Percentiles rank a stretch among this genome's conserved stretches.
Conservation (phyloP, 2,888 invertebrate genomes). For the Agrochola lota region DNA sequence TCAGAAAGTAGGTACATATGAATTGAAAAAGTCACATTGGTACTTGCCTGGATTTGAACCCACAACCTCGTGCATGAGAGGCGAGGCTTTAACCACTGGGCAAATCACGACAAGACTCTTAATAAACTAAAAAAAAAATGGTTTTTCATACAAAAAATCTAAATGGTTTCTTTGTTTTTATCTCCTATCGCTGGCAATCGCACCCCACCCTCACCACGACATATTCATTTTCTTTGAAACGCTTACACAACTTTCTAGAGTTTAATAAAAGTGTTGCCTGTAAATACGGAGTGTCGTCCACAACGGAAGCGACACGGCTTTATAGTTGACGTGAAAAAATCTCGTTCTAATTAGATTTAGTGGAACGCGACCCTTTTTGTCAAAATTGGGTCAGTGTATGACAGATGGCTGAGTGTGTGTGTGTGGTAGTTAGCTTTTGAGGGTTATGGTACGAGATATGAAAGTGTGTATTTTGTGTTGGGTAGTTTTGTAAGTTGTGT, state of each 20-base stretch:
- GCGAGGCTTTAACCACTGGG: too few relatives aligned
- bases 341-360: slow-evolving; percentile 58
- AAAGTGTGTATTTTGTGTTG: slow-evolving; percentile 14
- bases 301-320: slow-evolving; percentile 52
- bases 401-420: slow-evolving; percentile 31
- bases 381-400: slow-evolving; percentile 58
- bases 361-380: slow-evolving; percentile 54
- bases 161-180: background rate
- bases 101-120: too few relatives aligned
- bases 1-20: too few relatives aligned
- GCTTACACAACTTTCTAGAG: slow-evolving; percentile 64
- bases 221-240: slow-evolving; percentile 72
- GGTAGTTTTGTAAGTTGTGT: slow-evolving; percentile 14
- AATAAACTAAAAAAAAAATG: too few relatives aligned
- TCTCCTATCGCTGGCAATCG: background rate
- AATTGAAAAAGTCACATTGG: too few relatives aligned
- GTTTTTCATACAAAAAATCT: too few relatives aligned
- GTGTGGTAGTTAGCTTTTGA: slow-evolving; percentile 35
- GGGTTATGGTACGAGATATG: slow-evolving; percentile 12
- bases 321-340: slow-evolving; percentile 53
- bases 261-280: slow-evolving; percentile 73
- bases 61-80: too few relatives aligned
- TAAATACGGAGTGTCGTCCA: slow-evolving; percentile 64
- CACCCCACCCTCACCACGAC: slow-evolving; percentile 41
- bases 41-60: too few relatives aligned